Evolutionary conservation across 2,888 invertebrate genomes (phyloP), one percentile per base, ranked within the genome.

Genomic region (Hemithea aestivaria): DNA sequence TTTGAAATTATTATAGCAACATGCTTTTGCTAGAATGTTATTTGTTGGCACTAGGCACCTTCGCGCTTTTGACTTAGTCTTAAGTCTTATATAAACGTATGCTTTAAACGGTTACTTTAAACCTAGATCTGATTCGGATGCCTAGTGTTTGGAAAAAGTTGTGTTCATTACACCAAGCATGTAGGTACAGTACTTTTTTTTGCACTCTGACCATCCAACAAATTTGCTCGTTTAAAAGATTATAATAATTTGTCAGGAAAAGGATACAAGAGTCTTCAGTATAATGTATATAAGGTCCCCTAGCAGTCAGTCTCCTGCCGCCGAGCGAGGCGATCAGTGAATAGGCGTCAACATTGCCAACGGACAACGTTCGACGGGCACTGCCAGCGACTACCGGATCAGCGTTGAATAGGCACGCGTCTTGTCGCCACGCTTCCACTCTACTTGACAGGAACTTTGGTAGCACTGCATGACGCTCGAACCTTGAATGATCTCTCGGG

Each of bases 261-360:
- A 94, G 94, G 95, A 95, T 95, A 98, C 98, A 98, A 54, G 94
- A 93, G 59, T 97, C 97, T 88, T 98, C 97, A 23, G 95, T 97
- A 71, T 98, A 98, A 20, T 96, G 93, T 38, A 95, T 89, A 40
- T 93, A 88, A 1, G 91, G 91, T 34, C 93, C 89, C 2, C 91
- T 89, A 28, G 91, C 90, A 33, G 91, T 91, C 8, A 93, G 78
- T 62, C 90, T 90, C 61, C 96, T 94, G n/a, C 97, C 97, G 58
- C 93, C 95, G 87, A 97, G 91, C 6, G 98, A 98, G 0, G 96
- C 95, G 67, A 97, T 93, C 56, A 97, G 79, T 0, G 96, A 94
- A 80, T 98, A 98, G 38, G 95, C 94, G 75, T 97, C 87, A 1
- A 73, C 61, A 24, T 94, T 93, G 55, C 93, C 94, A 21, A 92